A percentile compares a stretch with the other conserved stretches of the same genome.
Conservation (phyloP, 2,797 vertebrate species). For the Tragopan temminckii region DNA sequence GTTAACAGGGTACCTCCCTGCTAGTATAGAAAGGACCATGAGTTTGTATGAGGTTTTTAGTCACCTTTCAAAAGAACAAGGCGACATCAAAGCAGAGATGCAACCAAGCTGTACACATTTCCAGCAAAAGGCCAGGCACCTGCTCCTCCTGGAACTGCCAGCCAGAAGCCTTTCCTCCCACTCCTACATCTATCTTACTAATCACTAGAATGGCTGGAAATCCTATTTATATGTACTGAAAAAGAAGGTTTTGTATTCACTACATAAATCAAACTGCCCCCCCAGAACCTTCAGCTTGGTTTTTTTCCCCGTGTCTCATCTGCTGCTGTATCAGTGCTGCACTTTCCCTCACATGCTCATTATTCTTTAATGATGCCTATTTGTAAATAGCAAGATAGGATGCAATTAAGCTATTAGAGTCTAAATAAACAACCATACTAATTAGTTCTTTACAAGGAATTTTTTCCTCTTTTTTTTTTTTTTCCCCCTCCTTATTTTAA, state of each 20-base stretch:
- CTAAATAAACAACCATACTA: slow-evolving; percentile 84
- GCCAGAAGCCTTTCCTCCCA: background rate
- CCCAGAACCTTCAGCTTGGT: background rate
- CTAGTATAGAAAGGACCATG: background rate
- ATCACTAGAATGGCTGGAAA: background rate
- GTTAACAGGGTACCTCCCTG: background rate
- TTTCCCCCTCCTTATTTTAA: background rate
- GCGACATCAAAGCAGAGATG: background rate
- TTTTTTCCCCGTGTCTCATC: background rate
- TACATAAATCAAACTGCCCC: background rate
- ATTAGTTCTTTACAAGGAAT: slow-evolving; percentile 82
- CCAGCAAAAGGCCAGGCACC: slow-evolving; percentile 30
- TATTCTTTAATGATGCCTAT: slow-evolving; percentile 83
- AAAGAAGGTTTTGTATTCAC: background rate
- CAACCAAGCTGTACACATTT: background rate
- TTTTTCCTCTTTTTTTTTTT: background rate
- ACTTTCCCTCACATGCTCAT: slow-evolving; percentile 59
- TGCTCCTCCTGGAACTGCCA: background rate
- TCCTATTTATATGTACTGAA: background rate
- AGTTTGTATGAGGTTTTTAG: background rate
- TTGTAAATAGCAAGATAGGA: slow-evolving; percentile 87
- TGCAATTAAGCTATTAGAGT: slow-evolving; percentile 86
- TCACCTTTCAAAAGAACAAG: background rate
- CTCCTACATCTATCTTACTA: background rate
- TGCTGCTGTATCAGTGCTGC: slow-evolving; percentile 23